Percentiles rank a stretch among this genome's conserved stretches.
Evolutionary conservation across 2,888 invertebrate genomes (phyloP).

Genomic region (Trichopoda pennipes): DNA sequence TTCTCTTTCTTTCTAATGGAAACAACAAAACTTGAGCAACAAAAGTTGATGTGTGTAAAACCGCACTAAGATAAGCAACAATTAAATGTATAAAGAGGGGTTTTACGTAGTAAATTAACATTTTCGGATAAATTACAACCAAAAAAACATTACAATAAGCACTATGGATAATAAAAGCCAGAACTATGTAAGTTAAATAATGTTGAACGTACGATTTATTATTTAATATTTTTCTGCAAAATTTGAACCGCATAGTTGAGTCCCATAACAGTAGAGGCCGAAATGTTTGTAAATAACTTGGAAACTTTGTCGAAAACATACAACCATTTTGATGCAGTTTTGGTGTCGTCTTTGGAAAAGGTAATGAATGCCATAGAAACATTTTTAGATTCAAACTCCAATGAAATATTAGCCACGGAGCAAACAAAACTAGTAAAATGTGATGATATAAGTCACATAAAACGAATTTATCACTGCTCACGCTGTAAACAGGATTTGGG

Average conservation of each 20-base stretch:
- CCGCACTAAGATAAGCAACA: too few relatives aligned
- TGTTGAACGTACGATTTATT: too few relatives aligned
- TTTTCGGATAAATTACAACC: too few relatives aligned
- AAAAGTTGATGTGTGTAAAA: too few relatives aligned
- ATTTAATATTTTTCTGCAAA: too few relatives aligned
- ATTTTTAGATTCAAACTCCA: conserved; percentile 72
- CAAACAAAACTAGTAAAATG: conserved; percentile 70
- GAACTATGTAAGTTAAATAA: too few relatives aligned
- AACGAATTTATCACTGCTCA: conserved; percentile 71
- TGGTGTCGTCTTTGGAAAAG: conserved; percentile 71
- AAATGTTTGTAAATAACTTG: conserved; percentile 73
- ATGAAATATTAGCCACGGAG: conserved; percentile 67
- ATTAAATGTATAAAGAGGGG: too few relatives aligned
- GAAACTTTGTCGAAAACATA: conserved; percentile 56
- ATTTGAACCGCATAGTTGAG: conserved; percentile 70
- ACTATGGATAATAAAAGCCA: too few relatives aligned
- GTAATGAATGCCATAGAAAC: conserved; percentile 74
- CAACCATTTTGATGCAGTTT: conserved; percentile 72
- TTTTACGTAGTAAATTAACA: too few relatives aligned
- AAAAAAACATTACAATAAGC: too few relatives aligned
- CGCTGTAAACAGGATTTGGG: conserved; percentile 72
- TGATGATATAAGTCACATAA: conserved; percentile 71
- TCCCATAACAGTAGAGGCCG: conserved; percentile 76
- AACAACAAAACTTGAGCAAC: too few relatives aligned
- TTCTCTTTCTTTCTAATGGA: too few relatives aligned